Evolutionary conservation across 2,113 vertebrate species (phyloP), one percentile per base, ranked within the genome.

Genomic region (Callionymus lyra): DNA sequence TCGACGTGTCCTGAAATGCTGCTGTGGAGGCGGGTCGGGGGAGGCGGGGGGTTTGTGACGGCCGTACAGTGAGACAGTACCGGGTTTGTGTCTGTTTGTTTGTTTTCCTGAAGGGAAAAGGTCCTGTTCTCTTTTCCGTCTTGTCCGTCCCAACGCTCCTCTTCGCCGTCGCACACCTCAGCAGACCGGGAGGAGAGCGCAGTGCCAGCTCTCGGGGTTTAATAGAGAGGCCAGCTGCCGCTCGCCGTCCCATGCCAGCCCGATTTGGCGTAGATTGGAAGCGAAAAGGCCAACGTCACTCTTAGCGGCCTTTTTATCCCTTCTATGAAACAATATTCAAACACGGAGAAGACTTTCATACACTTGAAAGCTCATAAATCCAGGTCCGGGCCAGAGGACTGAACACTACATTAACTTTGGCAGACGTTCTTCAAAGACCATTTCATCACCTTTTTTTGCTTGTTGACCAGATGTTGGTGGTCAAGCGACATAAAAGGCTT

Each of bases 51-150:
- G 55, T 40, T 42, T 52, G 38, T 33, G 32, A 64, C 50, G 47
- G 56, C 51, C 61, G 55, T 27, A 15, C 15, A 38, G 18, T 38
- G 56, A 52, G 59, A 47, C 42, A 27, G 44, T 65, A 39, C 61
- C 64, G 50, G 59, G 61, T 74, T 75, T 81, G 73, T 77, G 48
- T 34, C 43, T 38, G 69, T 33, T 59, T 69, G 65, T 76, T 82
- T 75, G 57, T 72, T 47, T 55, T 63, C 62, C 42, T 49, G 53
- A 67, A 50, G 41, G 61, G 56, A 60, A 71, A 71, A 57, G 52
- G 58, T 53, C 50, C 27, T 53, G 59, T 65, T 46, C 44, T 42
- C 41, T 46, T 68, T 68, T 76, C 59, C 59, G 51, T 64, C 53
- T 55, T 65, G 33, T 38, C 19, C 64, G n/a, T n/a, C n/a, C 56